A percentile compares a stretch with the other conserved stretches of the same genome.
These are phyloP conservation scores for Brienomyrus longianalis DNA, from an alignment of 2,113 vertebrate genomes.

Conservation along the genomic window DNA sequence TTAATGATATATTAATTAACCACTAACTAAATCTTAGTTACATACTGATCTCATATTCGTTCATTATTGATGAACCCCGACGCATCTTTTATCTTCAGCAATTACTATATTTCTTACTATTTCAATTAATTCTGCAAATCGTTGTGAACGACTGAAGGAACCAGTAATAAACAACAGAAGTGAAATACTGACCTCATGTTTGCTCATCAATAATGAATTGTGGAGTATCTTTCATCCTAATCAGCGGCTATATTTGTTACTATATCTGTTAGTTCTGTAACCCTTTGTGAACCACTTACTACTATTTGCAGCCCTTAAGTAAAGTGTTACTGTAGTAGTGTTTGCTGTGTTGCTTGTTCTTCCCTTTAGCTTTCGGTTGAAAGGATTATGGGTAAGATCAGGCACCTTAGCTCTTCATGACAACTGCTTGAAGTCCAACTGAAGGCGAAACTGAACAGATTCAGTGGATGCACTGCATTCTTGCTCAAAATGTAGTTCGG, in stretches of 20 bases:
- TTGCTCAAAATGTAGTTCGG: background rate
- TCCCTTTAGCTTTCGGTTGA: background rate
- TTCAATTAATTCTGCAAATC: background rate
- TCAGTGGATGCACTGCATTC: background rate
- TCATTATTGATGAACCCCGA: background rate
- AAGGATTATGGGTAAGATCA: background rate
- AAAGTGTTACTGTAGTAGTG: background rate
- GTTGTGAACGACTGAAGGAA: background rate
- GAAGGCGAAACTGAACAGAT: background rate
- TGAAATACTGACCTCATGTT: background rate
- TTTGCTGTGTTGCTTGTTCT: background rate
- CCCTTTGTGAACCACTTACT: background rate
- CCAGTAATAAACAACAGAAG: background rate
- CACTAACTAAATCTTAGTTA: background rate
- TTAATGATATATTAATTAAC: background rate
- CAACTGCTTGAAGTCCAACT: background rate
- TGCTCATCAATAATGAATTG: background rate
- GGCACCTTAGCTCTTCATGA: background rate
- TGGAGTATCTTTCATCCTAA: background rate
- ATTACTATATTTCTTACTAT: background rate
- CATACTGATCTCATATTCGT: background rate
- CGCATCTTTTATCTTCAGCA: background rate
- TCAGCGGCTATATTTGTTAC: background rate
- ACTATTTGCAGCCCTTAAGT: background rate
- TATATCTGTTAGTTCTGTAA: background rate